Percentiles rank a stretch among this genome's conserved stretches.
phyloP scores from a whole-genome alignment of 2,113 vertebrate genomes.

The Rhagologus leucostigma region DNA sequence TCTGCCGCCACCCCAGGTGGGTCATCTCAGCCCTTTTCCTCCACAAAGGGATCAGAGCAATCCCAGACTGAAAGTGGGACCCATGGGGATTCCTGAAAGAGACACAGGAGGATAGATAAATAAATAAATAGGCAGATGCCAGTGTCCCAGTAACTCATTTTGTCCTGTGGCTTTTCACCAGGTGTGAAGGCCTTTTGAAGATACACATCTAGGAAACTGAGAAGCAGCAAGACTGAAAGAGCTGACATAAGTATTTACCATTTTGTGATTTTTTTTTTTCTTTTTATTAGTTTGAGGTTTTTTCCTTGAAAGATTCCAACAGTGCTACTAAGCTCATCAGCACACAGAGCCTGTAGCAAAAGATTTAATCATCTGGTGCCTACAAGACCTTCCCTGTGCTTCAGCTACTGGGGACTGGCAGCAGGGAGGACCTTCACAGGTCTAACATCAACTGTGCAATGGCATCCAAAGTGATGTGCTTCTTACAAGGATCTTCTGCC shows the following conservation, averaged over 20 bases:
- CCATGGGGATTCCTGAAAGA: not conserved
- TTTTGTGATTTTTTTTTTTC: not conserved
- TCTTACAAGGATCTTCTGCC: not conserved
- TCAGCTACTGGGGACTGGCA: not conserved
- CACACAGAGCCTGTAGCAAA: not conserved
- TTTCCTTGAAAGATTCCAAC: not conserved
- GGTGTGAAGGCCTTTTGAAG: not conserved
- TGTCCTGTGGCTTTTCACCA: not conserved
- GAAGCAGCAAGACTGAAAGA: not conserved
- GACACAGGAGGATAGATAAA: fast-evolving
- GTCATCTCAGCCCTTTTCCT: not conserved
- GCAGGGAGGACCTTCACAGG: not conserved
- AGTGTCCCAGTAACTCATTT: not conserved
- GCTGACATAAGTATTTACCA: not conserved
- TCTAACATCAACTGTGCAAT: fast-evolving
- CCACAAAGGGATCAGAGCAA: not conserved
- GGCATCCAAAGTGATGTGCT: not conserved
- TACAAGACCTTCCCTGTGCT: not conserved
- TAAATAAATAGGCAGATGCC: not conserved
- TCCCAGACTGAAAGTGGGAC: not conserved
- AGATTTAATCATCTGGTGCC: not conserved
- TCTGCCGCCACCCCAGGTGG: fast-evolving
- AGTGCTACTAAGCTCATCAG: not conserved
- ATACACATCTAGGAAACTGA: fast-evolving
- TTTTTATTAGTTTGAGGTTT: not conserved